Conservation (phyloP, 2,797 vertebrate species). For the Morelia viridis region DNA sequence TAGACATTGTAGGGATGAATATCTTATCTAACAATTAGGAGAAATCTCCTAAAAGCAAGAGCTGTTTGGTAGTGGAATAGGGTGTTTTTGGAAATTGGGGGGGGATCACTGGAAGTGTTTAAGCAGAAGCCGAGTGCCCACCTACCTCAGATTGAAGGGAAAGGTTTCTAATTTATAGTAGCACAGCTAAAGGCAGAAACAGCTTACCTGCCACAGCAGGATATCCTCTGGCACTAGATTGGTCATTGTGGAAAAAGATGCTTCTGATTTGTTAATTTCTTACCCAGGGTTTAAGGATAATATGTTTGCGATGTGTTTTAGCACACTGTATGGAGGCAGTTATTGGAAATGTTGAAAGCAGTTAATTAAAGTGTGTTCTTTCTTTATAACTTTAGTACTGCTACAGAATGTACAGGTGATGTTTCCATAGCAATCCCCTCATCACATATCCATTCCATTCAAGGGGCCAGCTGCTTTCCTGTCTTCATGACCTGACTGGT, state of each 20-base stretch:
- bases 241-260: background rate
- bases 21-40: background rate
- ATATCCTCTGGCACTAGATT: background rate
- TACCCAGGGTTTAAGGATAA: slow-evolving; percentile 28
- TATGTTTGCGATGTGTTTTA: slow-evolving; percentile 23
- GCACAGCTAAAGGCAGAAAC: background rate
- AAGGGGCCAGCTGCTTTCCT: slow-evolving; percentile 11
- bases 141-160: background rate
- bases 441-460: background rate
- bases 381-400: slow-evolving; percentile 18
- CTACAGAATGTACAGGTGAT: slow-evolving; percentile 28
- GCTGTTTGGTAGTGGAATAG: background rate
- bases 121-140: background rate
- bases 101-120: background rate
- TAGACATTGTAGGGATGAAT: background rate
- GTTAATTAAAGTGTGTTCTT: background rate
- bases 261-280: slow-evolving; percentile 12
- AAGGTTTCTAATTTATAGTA: background rate
- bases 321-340: background rate
- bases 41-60: background rate
- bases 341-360: slow-evolving; percentile 22
- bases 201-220: background rate
- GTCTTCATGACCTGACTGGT: background rate
- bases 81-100: background rate
- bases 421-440: slow-evolving; percentile 35